Conservation (phyloP, 2,797 vertebrate genomes). For the Spea hammondii region DNA sequence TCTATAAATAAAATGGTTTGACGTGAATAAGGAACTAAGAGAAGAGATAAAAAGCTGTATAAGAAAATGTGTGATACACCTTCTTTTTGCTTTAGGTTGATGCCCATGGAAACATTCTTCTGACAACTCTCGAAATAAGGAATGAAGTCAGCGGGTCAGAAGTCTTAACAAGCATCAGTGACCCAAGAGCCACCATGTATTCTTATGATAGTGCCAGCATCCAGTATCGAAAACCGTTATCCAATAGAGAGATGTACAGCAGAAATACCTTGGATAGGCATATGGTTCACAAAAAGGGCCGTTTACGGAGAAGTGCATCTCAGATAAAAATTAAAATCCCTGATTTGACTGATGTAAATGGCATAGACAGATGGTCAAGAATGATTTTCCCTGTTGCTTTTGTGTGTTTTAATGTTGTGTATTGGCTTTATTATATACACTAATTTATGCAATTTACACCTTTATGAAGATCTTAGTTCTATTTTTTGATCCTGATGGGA, state of each 20-base stretch:
- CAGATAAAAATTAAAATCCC: conserved; percentile 95
- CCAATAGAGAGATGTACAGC: conserved; percentile 79
- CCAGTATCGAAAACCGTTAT: conserved; percentile 83
- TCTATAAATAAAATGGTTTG: too few species aligned
- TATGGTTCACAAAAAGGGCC: conserved; percentile 78
- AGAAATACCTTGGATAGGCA: conserved; percentile 76
- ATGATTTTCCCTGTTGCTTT: conserved; percentile 90
- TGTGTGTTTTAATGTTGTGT: conserved; percentile 92
- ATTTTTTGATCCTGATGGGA: conserved; percentile 61
- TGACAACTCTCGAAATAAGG: conserved; percentile 78
- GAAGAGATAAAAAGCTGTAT: not conserved
- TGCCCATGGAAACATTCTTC: conserved; percentile 82
- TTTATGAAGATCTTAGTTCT: conserved; percentile 52
- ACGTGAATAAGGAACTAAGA: too few species aligned
- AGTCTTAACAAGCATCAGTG: conserved; percentile 69
- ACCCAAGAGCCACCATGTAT: conserved; percentile 76
- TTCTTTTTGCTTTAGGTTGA: conserved; percentile 75
- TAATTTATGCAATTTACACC: conserved; percentile 64
- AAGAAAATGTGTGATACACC: not conserved
- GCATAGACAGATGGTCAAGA: conserved; percentile 95
- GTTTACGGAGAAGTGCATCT: conserved; percentile 79
- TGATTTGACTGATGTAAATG: conserved; percentile 90
- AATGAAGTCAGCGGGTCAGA: conserved; percentile 78
- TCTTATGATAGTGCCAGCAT: conserved; percentile 83
- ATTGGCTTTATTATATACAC: conserved; percentile 95